phyloP scores from a whole-genome alignment of 2,113 vertebrate genomes.

The Falco punctatus region DNA sequence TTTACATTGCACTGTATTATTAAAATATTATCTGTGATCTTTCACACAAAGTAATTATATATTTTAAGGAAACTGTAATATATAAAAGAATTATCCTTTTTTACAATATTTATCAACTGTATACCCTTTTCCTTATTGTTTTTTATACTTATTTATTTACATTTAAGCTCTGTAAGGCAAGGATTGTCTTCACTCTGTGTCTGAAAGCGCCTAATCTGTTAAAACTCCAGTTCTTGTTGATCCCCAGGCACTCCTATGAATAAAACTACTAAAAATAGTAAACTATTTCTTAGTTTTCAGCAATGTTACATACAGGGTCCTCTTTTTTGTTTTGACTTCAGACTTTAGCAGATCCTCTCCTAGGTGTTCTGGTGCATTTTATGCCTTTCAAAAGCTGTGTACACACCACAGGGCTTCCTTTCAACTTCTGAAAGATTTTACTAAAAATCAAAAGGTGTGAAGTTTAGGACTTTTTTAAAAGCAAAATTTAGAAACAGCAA shows the following conservation, averaged over 20 bases:
- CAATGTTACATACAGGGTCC: neutral
- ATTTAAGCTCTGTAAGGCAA: neutral
- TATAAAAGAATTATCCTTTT: neutral
- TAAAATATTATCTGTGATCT: neutral
- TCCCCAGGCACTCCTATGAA: neutral
- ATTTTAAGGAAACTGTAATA: neutral
- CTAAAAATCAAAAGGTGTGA: neutral
- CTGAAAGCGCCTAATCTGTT: neutral
- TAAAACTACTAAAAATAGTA: neutral
- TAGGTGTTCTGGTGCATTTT: neutral
- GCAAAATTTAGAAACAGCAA: neutral
- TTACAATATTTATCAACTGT: neutral
- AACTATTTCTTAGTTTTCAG: conserved; percentile 10
- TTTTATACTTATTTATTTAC: neutral
- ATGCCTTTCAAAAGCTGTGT: conserved; percentile 7
- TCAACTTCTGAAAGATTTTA: conserved; percentile 31
- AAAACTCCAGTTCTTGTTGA: neutral
- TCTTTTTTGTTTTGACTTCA: neutral
- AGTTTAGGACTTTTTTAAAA: neutral
- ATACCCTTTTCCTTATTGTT: neutral
- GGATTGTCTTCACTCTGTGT: neutral
- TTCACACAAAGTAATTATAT: neutral
- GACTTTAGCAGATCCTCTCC: neutral
- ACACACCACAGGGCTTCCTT: neutral
- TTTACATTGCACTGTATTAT: neutral